Conservation (phyloP, 2,797 vertebrate genomes). For the Sebastes cheni region DNA sequence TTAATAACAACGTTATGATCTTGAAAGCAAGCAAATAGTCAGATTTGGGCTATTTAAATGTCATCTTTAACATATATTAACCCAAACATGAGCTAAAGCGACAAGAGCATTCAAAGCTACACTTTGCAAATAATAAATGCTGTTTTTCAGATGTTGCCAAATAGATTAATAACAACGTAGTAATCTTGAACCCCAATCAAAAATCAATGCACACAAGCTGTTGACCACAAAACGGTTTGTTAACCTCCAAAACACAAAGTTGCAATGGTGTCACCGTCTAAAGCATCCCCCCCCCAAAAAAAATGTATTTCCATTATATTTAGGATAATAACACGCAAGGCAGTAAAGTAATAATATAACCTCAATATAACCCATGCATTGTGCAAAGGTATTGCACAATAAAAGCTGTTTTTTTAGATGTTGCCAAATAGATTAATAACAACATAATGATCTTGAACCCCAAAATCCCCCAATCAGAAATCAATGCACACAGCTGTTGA, state of each 20-base stretch:
- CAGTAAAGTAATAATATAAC: background rate
- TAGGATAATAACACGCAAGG: background rate
- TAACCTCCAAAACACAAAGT: constrained; percentile 70
- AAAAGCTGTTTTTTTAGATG: background rate
- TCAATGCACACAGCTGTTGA: constrained; percentile 18
- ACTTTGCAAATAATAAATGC: background rate
- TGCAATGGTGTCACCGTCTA: constrained; percentile 36
- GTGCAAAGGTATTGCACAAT: background rate
- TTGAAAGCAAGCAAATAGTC: constrained; percentile 6
- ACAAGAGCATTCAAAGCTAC: background rate
- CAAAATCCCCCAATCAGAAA: background rate
- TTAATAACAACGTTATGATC: background rate
- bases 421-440: constrained; percentile 1
- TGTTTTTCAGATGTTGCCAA: background rate
- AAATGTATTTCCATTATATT: background rate
- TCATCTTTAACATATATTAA: background rate
- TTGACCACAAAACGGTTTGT: background rate
- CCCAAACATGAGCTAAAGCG: no score
- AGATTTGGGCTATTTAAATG: background rate
- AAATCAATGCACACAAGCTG: constrained; percentile 26
- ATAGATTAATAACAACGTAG: background rate
- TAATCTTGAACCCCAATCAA: background rate
- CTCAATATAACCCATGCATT: constrained; percentile 5
- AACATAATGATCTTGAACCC: background rate
- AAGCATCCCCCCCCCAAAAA: constrained; percentile 7